phyloP scores from a whole-genome alignment of 2,113 vertebrate species.

The Hiodon tergisus region DNA sequence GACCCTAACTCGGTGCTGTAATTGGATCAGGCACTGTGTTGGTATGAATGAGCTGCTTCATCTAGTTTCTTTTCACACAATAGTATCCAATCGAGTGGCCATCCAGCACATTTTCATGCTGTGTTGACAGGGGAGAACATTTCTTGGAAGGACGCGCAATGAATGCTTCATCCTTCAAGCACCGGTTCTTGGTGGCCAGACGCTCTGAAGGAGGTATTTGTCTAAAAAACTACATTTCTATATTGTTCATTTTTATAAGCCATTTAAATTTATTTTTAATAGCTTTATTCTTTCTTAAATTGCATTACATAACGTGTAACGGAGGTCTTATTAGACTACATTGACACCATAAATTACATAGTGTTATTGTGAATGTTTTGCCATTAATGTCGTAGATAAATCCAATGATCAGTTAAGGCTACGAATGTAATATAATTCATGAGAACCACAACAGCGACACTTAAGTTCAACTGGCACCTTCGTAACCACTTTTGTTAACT shows the following conservation, averaged over 20 bases:
- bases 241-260: background rate
- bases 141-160: background rate
- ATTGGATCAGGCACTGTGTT: constrained; percentile 27
- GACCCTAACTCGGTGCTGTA: background rate
- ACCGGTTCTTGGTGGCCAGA: too few relatives aligned
- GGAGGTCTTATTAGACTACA: too few relatives aligned
- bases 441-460: background rate
- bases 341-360: too few relatives aligned
- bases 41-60: constrained; percentile 22
- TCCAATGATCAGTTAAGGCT: background rate
- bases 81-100: constrained; percentile 9
- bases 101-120: background rate
- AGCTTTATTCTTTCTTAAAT: background rate
- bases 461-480: background rate
- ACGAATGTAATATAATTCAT: background rate
- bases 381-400: too few relatives aligned
- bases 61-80: constrained; percentile 18
- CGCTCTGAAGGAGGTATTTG: too few relatives aligned
- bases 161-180: constrained; percentile 19
- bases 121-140: background rate
- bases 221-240: background rate
- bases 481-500: background rate
- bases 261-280: background rate
- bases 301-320: too few relatives aligned
- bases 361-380: too few relatives aligned